These are phyloP conservation scores for Percina caprodes DNA, from an alignment of 2,113 vertebrate genomes.

Conservation along the genomic window DNA sequence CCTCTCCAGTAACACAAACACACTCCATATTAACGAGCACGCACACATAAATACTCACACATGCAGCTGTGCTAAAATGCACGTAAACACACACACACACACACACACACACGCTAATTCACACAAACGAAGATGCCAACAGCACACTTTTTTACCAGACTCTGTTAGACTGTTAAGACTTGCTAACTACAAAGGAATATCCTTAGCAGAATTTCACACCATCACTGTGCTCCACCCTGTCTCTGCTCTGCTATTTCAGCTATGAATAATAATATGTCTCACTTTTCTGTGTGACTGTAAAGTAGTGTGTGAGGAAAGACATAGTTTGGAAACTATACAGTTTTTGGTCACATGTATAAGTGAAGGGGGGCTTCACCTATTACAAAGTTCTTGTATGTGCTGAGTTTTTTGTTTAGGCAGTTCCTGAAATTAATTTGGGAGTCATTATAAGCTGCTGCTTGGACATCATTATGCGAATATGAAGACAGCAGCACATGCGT, in stretches of 20 bases:
- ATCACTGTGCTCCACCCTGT: slow-evolving; percentile 5
- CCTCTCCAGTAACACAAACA: slow-evolving; percentile 58
- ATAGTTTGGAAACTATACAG: slow-evolving; percentile 3
- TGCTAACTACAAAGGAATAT: slow-evolving; percentile 18
- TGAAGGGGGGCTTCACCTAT: background rate
- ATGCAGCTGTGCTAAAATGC: background rate
- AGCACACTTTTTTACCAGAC: background rate
- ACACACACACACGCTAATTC: background rate
- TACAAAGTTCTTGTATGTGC: background rate
- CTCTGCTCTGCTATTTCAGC: slow-evolving; percentile 12
- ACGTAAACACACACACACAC: no score
- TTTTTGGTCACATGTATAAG: background rate
- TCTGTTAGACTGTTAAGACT: slow-evolving; percentile 15
- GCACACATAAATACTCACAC: background rate
- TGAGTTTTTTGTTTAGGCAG: slow-evolving; percentile 12
- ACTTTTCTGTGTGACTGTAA: slow-evolving; percentile 16
- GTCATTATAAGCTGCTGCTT: background rate
- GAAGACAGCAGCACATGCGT: slow-evolving; percentile 38
- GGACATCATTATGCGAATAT: slow-evolving; percentile 17
- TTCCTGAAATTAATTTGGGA: background rate
- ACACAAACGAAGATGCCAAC: background rate
- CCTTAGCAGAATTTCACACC: slow-evolving; percentile 36
- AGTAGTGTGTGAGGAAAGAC: background rate
- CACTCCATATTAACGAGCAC: background rate
- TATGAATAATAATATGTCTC: slow-evolving; percentile 35